Evolutionary conservation across 2,888 invertebrate species (phyloP).

Genomic region (Ferdinandea cuprea): DNA sequence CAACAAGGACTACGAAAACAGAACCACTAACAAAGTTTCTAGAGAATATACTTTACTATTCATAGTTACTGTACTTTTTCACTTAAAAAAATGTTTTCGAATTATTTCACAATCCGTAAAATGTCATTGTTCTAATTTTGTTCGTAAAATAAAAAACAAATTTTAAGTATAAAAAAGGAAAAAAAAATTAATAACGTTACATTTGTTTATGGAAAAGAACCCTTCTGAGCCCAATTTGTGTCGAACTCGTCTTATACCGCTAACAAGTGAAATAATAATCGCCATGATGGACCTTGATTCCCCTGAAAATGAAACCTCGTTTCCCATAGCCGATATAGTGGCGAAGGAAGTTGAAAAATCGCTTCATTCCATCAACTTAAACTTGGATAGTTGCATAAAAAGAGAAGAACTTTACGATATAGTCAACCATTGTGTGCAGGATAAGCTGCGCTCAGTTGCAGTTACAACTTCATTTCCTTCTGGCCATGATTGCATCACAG

Average conservation of each 20-base stretch:
- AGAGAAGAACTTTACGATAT: conserved; percentile 44
- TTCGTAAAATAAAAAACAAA: conserved; percentile 21
- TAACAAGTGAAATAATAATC: conserved; percentile 51
- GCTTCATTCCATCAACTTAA: neutral
- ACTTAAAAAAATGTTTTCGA: too few species aligned
- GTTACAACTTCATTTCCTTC: neutral
- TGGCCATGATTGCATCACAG: neutral
- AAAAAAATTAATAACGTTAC: neutral
- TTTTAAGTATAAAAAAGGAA: conserved; percentile 30
- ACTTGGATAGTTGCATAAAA: conserved; percentile 35
- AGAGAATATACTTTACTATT: too few species aligned
- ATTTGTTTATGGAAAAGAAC: conserved; percentile 62
- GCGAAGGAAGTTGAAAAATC: conserved; percentile 34
- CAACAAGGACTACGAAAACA: too few species aligned
- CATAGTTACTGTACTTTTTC: too few species aligned
- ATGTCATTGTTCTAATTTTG: neutral
- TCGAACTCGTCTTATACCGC: conserved; percentile 44
- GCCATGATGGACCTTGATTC: conserved; percentile 40
- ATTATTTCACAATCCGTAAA: neutral
- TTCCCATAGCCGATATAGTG: conserved; percentile 21
- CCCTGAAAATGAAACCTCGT: neutral
- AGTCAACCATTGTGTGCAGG: conserved; percentile 26
- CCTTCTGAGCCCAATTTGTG: conserved; percentile 10
- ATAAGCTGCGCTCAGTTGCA: neutral
- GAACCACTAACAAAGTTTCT: too few species aligned